Conservation (phyloP, 2,888 invertebrate species). For the Drosophila emarginata region DNA sequence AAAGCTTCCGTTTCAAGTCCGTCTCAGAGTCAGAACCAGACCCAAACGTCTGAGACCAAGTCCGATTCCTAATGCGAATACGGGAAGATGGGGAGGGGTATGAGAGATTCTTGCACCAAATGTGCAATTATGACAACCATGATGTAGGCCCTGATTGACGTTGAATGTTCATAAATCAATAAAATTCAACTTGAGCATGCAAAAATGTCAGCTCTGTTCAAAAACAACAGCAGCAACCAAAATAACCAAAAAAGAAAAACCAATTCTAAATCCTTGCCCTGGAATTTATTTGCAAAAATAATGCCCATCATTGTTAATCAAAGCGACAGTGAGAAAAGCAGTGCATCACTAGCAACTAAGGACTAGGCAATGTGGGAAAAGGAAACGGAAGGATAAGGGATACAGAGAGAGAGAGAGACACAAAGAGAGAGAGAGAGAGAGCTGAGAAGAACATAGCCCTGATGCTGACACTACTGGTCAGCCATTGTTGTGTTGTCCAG, state of each 20-base stretch:
- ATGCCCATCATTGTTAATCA: constrained; percentile 78
- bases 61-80: neutral
- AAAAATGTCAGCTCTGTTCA: constrained; percentile 53
- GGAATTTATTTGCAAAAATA: constrained; percentile 71
- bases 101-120: constrained; percentile 57
- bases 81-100: constrained; percentile 8
- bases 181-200: constrained; percentile 66
- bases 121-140: constrained; percentile 67
- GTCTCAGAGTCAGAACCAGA: constrained; percentile 18
- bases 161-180: constrained; percentile 66
- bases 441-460: constrained; percentile 4
- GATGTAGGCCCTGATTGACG: constrained; percentile 54
- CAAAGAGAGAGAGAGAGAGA: neutral
- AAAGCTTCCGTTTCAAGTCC: constrained; percentile 65
- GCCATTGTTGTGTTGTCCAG: constrained; percentile 52
- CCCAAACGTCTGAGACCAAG: neutral
- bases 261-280: neutral
- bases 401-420: neutral
- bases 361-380: too few relatives aligned
- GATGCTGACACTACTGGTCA: constrained; percentile 57
- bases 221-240: constrained; percentile 20
- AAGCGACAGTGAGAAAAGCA: constrained; percentile 34
- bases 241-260: too few relatives aligned
- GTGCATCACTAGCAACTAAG: too few relatives aligned
- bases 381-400: neutral